Base-by-base conservation (phyloP, 2,113 vertebrate species). In the Thalassarche chlororhynchos region DNA sequence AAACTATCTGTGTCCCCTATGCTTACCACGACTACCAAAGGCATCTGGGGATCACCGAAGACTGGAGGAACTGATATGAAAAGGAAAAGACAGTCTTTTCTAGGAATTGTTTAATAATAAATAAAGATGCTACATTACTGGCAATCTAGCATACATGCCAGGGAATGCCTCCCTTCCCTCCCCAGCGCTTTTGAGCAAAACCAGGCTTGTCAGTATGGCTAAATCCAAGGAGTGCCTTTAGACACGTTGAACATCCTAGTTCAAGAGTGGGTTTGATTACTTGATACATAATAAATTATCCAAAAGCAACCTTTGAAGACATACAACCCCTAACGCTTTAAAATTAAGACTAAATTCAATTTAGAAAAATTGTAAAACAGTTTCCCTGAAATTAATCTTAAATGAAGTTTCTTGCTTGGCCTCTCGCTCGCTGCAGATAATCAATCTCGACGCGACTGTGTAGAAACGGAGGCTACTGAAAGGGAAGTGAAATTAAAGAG, bases 271-370 rank as follows among this genome's bases (percentile, higher is more conserved):
- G 29, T 88, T 88, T 97, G 96, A 97, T 97, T 90, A 95, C 87
- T 84, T 86, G 75, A 82, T 94, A 88, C 91, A 95, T 97, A 97
- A 97, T 96, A 96, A 97, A 97, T 97, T 97, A 97, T 93, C 91
- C 94, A 75, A 92, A 95, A 97, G 95, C 89, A 97, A 97, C 97
- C 97, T 97, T 91, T 96, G 91, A 89, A 82, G 91, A 87, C 82
- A 89, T 94, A 91, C 88, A 94, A 96, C 97, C 92, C 77, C n/a
- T 92, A 97, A 97, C 94, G 87, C 90, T 96, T 97, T 80, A 97
- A 98, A 97, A 97, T 97, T 97, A 97, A 97, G 96, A 95, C 94
- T 93, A 98, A 98, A 98, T 97, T 97, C 95, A 97, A 97, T 98
- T 98, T 97, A 97, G 93, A 95, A 96, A 93, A 97, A 97, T 96